Base-by-base conservation (phyloP, 64 coral and sea anemone genomes). In the Exaiptasia diaphana region DNA sequence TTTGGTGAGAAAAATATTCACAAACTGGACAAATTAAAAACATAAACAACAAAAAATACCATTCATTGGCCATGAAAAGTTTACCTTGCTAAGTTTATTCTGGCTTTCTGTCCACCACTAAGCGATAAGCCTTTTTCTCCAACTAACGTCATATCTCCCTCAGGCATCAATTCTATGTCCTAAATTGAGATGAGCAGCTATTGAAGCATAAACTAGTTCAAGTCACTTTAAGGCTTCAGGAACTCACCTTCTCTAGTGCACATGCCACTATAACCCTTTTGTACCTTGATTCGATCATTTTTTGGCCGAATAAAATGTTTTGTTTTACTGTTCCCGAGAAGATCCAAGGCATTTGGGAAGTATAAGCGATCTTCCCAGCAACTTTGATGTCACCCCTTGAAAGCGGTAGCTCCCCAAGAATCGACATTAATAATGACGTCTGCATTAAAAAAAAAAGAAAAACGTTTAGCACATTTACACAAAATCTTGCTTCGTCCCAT, bases 101-200 rank as follows among this genome's bases (percentile, higher is more conserved):
- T 82, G 17, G 83, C 90, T 34, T 93, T 93, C 73, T 93, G 90
- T 4, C 90, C 84, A 27, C 83, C 90, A 64, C 69, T 93, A 21
- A 93, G 64, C 1, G 84, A 53, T 17, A 93, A 70, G 23, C 90
- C 90, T 82, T 87, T 74, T 48, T 93, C 90, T 14, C 90, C 90
- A 20, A 93, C 78, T 30, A 93, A 50, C 11, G 90, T 93, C 50
- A 82, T 70, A 58, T 93, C 90, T 58, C 90, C 90, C 38, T 93
- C 90, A 0, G 90, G 90, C 50, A 93, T 40, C 13, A 93, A 73
- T 20, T 93, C 84, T 3, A 93, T 46, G 35, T 93, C 90, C 90
- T 93, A 23, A 30, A n/a, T n/a, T n/a, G n/a, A n/a, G n/a, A n/a
- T n/a, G n/a, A n/a, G n/a, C n/a, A n/a, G n/a, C n/a, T n/a, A n/a